phyloP scores from a whole-genome alignment of 2,113 vertebrate genomes.

The Semicossyphus pulcher region DNA sequence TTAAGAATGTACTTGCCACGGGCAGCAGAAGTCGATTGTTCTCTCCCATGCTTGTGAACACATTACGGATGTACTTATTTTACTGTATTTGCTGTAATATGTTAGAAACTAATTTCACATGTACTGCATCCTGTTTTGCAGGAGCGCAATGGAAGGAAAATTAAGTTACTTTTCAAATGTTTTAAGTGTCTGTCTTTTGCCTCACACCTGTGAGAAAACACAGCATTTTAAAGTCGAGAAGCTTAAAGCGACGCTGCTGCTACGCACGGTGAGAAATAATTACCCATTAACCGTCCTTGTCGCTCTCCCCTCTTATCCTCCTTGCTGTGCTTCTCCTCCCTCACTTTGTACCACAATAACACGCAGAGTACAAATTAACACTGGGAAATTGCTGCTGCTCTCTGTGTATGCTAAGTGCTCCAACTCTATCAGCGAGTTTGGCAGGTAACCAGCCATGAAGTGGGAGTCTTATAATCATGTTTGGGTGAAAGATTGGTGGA shows the following conservation, averaged over 20 bases:
- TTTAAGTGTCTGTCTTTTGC: too few species aligned
- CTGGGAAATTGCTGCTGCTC: constrained; percentile 9
- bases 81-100: not conserved
- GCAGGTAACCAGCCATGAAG: constrained; percentile 20
- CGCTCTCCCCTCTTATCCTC: not conserved
- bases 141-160: constrained; percentile 1
- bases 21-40: not conserved
- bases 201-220: not conserved
- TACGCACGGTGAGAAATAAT: constrained; percentile 8
- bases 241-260: constrained; percentile 3
- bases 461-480: constrained; percentile 42
- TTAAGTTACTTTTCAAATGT: not conserved
- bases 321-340: not conserved
- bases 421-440: constrained; percentile 27
- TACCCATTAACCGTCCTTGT: not conserved
- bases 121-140: not conserved
- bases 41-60: not conserved
- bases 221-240: constrained; percentile 14
- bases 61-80: not conserved
- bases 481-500: constrained; percentile 5
- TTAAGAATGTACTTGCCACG: constrained; percentile 25
- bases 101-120: not conserved
- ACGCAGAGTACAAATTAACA: constrained; percentile 18
- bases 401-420: constrained; percentile 9
- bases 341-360: constrained; percentile 4